phyloP scores from a whole-genome alignment of 2,113 vertebrate species.

The Oophaga pumilio region DNA sequence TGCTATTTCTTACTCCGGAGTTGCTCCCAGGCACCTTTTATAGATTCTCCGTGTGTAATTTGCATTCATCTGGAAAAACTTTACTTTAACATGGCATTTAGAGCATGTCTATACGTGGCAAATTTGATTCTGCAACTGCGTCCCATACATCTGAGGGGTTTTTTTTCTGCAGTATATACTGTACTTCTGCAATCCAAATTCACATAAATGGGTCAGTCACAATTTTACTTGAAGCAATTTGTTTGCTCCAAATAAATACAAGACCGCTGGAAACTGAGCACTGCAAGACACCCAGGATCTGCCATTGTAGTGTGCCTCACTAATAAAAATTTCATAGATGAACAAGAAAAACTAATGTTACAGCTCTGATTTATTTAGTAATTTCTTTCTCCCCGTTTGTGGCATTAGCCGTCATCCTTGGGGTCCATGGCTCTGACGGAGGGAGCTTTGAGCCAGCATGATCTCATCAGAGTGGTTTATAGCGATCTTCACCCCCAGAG shows the following conservation, averaged over 20 bases:
- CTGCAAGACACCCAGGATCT: background rate
- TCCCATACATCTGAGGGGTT: background rate
- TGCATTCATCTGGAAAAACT: background rate
- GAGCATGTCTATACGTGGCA: background rate
- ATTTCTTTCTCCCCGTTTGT: background rate
- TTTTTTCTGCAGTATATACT: background rate
- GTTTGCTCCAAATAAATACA: background rate
- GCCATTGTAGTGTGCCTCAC: background rate
- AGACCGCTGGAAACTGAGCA: background rate
- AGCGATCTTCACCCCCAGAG: conserved; percentile 95
- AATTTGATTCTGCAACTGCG: background rate
- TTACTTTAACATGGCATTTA: background rate
- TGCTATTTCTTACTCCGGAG: too few species aligned
- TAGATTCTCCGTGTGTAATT: background rate
- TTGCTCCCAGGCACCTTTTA: background rate
- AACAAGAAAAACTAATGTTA: background rate
- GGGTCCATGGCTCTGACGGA: conserved; percentile 97
- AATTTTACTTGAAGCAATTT: background rate
- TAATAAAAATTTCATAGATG: background rate
- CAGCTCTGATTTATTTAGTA: background rate
- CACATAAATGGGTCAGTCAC: background rate
- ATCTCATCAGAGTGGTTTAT: conserved; percentile 94
- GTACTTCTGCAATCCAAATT: background rate
- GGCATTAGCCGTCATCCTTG: conserved; percentile 86
- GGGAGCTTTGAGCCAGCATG: conserved; percentile 93